Conservation (phyloP, 1,140 invertebrate genomes). For the Delia radicum region DNA sequence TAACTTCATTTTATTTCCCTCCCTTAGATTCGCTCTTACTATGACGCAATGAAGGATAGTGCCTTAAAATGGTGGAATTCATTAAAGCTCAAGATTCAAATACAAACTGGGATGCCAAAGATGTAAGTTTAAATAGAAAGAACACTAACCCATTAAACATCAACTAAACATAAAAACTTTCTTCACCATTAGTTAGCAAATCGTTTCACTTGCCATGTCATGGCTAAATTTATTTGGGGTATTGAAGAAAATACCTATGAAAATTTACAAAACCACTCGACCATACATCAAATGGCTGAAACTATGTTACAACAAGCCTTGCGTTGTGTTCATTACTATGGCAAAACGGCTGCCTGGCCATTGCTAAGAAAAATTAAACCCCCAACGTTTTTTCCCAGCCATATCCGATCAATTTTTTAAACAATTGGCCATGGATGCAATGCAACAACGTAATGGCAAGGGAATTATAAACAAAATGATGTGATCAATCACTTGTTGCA, state of each 20-base stretch:
- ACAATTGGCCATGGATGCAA: conserved; percentile 40
- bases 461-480: conserved; percentile 36
- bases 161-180: neutral
- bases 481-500: conserved; percentile 53
- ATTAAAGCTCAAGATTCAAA: neutral
- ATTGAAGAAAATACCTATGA: conserved; percentile 16
- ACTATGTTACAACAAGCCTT: conserved; percentile 20
- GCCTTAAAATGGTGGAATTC: neutral
- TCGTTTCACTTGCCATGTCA: conserved; percentile 25
- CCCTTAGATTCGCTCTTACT: conserved; percentile 15
- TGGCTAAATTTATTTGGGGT: conserved; percentile 28
- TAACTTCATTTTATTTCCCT: neutral
- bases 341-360: conserved; percentile 25
- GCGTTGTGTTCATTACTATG: conserved; percentile 27
- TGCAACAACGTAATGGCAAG: conserved; percentile 45
- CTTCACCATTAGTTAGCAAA: conserved; percentile 20
- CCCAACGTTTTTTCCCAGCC: conserved; percentile 38
- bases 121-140: conserved; percentile 15
- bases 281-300: conserved; percentile 21
- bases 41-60: conserved; percentile 3
- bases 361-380: conserved; percentile 24
- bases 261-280: neutral
- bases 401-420: conserved; percentile 51
- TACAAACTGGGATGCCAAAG: conserved; percentile 19
- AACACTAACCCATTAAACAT: neutral